A percentile compares a stretch with the other conserved stretches of the same genome.
These are phyloP conservation scores for Nannoperca obscura DNA, from an alignment of 2,797 vertebrate species.

Conservation along the genomic window DNA sequence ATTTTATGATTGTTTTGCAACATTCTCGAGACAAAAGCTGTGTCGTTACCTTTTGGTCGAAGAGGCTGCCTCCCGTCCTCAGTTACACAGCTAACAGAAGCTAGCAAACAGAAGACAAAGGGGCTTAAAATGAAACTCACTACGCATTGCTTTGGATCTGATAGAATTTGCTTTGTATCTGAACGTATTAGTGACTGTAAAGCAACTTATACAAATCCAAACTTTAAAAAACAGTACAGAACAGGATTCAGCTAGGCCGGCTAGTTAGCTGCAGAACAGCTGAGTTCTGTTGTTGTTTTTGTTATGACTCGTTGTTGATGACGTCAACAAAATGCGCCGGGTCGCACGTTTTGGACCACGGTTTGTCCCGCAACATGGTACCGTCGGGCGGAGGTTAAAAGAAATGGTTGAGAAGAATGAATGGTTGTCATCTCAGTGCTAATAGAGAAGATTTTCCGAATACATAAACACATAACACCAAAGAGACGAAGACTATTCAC, in stretches of 20 bases:
- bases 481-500: too few species aligned
- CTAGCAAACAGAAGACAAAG: slow-evolving; percentile 41
- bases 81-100: slow-evolving; percentile 52
- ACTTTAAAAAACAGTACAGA: neutral
- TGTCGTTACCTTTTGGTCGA: slow-evolving; percentile 56
- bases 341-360: accelerated
- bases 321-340: slow-evolving; percentile 69
- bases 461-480: neutral
- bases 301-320: slow-evolving; percentile 40
- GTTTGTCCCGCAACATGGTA: neutral
- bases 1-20: too few species aligned
- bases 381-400: slow-evolving; percentile 10
- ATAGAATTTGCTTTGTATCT: accelerated
- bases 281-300: slow-evolving; percentile 76
- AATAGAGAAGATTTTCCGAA: accelerated
- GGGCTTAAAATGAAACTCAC: neutral
- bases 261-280: slow-evolving; percentile 66
- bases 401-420: neutral
- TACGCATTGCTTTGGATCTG: neutral
- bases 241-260: slow-evolving; percentile 4
- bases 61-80: slow-evolving; percentile 13
- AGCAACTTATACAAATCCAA: accelerated
- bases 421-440: neutral
- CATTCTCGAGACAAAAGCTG: neutral
- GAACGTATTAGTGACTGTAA: neutral